Conservation (phyloP, 1,140 invertebrate species). For the Aphelinus atriplicis region DNA sequence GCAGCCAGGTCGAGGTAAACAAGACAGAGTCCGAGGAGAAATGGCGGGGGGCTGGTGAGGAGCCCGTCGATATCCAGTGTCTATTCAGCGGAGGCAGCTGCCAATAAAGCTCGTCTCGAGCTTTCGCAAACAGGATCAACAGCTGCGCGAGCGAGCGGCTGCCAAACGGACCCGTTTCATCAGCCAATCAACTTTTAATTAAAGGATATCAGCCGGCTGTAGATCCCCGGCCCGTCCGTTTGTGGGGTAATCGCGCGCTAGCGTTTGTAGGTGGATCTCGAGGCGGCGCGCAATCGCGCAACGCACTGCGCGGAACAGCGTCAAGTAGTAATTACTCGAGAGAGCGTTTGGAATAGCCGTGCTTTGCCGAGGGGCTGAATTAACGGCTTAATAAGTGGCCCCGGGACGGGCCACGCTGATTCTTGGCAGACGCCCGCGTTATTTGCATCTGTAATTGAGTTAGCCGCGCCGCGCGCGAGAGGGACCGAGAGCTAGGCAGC, state of each 20-base stretch:
- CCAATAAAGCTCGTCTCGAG: too few species aligned
- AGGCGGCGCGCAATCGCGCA: neutral
- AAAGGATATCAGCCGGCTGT: slow-evolving; percentile 14
- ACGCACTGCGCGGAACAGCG: slow-evolving; percentile 3
- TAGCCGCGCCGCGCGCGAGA: slow-evolving; percentile 40
- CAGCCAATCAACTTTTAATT: slow-evolving; percentile 31
- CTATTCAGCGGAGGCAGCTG: neutral
- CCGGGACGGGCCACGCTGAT: slow-evolving; percentile 44
- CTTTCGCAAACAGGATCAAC: neutral
- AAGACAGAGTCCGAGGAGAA: neutral
- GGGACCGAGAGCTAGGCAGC: too few species aligned
- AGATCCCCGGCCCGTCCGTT: neutral
- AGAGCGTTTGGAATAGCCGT: neutral
- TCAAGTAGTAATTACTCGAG: slow-evolving; percentile 27
- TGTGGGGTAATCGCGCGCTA: neutral
- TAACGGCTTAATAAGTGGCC: slow-evolving; percentile 54
- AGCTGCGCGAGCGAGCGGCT: neutral
- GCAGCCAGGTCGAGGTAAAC: neutral
- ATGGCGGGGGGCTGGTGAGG: neutral
- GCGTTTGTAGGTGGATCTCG: neutral
- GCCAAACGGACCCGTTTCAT: slow-evolving; percentile 2
- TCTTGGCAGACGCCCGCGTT: slow-evolving; percentile 52
- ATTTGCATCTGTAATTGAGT: slow-evolving; percentile 61
- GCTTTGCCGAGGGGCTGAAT: slow-evolving; percentile 41
- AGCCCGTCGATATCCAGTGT: neutral